Evolutionary conservation across 2,888 invertebrate species (phyloP), one percentile per base, ranked within the genome.

Genomic region (Troilus luridus): DNA sequence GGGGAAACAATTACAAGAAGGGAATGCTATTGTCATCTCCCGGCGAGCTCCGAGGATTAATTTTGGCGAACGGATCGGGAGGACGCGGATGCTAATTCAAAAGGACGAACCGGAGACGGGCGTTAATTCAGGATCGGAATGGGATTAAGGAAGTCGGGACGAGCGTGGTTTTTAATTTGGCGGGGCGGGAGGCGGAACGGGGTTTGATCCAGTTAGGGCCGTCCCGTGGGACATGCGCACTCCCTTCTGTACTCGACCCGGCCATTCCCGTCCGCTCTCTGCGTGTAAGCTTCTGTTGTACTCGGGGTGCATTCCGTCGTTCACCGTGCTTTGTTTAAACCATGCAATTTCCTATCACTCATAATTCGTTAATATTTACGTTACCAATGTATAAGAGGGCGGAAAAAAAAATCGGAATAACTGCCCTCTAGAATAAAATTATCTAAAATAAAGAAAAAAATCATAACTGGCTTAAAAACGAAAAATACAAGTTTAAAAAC

Each of bases 141-240:
- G 19, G 64, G 89, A 89, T 89, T 89, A 89, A 64, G 89, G 89
- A 67, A 89, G 89, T 27, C 56, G 41, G 11, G 41, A 41, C 64
- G 54, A 64, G n/a, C 89, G 89, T 89, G 89, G 89, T 89, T 89
- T 89, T 89, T 89, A 89, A 89, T 89, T 89, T 89, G 89, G 62
- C 89, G n/a, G 54, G 54, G 62, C 60, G 60, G 88, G 21, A 56
- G 89, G 89, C 62, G 60, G 64, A 89, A 64, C 62, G 89, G 64
- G 89, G 7, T 62, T 27, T 85, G 85, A 85, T 85, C 85, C 85
- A 85, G 85, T 85, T 85, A 85, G 56, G 41, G 67, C 27, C 1
- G 89, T 64, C 89, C 64, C 89, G 19, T 60, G 88, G 89, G 64
- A 67, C 89, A 64, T 89, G 89, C 89, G 89, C 89, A 41, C 60